Conservation (phyloP, 1,140 invertebrate genomes). For the Hycleus phaleratus region DNA sequence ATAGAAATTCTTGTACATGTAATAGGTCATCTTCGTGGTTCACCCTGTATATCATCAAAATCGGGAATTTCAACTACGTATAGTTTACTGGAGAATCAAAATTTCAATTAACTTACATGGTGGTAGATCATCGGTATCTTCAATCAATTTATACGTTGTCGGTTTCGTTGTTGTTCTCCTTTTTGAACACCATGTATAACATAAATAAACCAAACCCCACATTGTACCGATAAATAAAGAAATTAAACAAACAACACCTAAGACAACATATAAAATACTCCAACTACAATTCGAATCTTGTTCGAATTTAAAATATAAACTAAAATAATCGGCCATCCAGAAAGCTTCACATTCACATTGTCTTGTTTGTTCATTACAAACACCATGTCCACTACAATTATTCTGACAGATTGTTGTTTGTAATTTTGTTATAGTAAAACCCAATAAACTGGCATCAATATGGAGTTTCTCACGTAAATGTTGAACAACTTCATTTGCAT, state of each 20-base stretch:
- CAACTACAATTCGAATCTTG: slow-evolving; percentile 77
- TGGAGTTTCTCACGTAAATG: slow-evolving; percentile 57
- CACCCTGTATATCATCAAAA: too few species aligned
- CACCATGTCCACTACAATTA: slow-evolving; percentile 86
- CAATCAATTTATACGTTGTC: slow-evolving; percentile 55
- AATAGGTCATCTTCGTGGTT: too few species aligned
- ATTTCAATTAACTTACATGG: slow-evolving; percentile 40
- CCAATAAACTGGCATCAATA: slow-evolving; percentile 63
- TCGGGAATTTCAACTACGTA: too few species aligned
- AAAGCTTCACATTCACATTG: slow-evolving; percentile 88
- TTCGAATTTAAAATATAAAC: slow-evolving; percentile 48
- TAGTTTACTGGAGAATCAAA: neutral
- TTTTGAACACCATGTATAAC: slow-evolving; percentile 50
- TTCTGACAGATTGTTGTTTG: slow-evolving; percentile 85
- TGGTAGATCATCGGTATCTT: slow-evolving; percentile 49
- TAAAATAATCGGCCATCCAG: slow-evolving; percentile 78
- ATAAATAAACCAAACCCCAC: slow-evolving; percentile 64
- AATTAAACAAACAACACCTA: slow-evolving; percentile 59
- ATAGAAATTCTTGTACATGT: too few species aligned
- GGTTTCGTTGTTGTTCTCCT: slow-evolving; percentile 41
- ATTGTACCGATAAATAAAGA: slow-evolving; percentile 55
- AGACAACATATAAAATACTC: slow-evolving; percentile 81
- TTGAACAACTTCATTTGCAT: slow-evolving; percentile 35
- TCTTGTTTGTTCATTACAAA: slow-evolving; percentile 75
- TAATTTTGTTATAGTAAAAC: slow-evolving; percentile 63